Percentiles rank a stretch among this genome's conserved stretches.
These are phyloP conservation scores for Manis pentadactyla DNA, from an alignment of 2,797 vertebrate species.

Conservation along the genomic window DNA sequence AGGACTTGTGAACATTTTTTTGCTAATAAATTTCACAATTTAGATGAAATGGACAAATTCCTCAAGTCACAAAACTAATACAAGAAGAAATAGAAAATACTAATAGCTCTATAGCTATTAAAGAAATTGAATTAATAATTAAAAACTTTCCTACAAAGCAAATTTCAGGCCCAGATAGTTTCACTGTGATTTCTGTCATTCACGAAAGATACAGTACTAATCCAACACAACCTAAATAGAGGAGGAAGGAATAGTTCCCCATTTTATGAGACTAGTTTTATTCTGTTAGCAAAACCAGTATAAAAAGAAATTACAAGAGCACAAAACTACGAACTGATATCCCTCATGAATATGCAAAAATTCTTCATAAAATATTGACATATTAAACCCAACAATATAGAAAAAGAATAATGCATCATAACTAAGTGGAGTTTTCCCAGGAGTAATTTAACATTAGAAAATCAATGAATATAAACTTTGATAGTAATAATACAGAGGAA, in stretches of 20 bases:
- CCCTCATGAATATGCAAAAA: background rate
- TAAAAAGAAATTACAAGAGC: background rate
- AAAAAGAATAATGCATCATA: background rate
- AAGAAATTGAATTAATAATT: background rate
- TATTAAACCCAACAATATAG: background rate
- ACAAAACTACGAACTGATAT: background rate
- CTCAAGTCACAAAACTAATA: background rate
- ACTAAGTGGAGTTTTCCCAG: background rate
- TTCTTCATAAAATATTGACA: background rate
- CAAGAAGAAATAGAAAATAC: background rate
- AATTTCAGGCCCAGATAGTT: background rate
- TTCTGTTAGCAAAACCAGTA: background rate
- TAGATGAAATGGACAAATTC: background rate
- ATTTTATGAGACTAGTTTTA: background rate
- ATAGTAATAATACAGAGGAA: background rate
- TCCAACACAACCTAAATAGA: background rate
- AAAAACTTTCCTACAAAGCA: background rate
- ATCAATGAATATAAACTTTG: background rate
- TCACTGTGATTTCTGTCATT: background rate
- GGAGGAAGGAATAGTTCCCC: background rate
- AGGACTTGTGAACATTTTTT: background rate
- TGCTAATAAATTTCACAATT: background rate
- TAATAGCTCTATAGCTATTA: background rate
- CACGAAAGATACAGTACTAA: background rate
- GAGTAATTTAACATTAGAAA: background rate